Percentiles rank a stretch among this genome's conserved stretches.
phyloP scores from a whole-genome alignment of 1,140 invertebrate species.

The Metaphire vulgaris region DNA sequence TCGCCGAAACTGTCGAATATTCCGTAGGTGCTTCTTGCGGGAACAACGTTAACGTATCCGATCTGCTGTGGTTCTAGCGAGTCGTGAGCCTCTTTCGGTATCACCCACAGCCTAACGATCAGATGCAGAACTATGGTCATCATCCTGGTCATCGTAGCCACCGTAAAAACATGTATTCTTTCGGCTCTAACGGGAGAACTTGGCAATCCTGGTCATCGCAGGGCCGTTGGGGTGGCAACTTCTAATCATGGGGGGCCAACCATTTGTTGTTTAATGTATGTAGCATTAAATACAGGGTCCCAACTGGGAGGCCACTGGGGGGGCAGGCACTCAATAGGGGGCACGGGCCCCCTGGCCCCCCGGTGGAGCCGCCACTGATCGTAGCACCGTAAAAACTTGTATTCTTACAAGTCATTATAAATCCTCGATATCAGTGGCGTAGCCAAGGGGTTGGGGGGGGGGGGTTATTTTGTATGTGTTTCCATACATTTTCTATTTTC shows the following conservation, averaged over 20 bases:
- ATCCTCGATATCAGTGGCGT: too few relatives aligned
- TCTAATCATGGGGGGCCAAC: not conserved
- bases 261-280: not conserved
- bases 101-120: slow-evolving; percentile 26
- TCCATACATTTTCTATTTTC: too few relatives aligned
- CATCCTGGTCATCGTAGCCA: not conserved
- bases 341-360: too few relatives aligned
- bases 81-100: slow-evolving; percentile 21
- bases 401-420: too few relatives aligned
- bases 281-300: not conserved
- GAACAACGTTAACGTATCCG: slow-evolving; percentile 21
- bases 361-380: too few relatives aligned
- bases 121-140: not conserved
- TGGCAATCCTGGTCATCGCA: not conserved
- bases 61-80: slow-evolving; percentile 27
- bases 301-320: not conserved
- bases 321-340: not conserved
- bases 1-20: slow-evolving; percentile 29
- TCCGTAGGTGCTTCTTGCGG: slow-evolving; percentile 22
- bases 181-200: too few relatives aligned
- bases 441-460: too few relatives aligned
- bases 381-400: too few relatives aligned
- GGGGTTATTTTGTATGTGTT: too few relatives aligned
- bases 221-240: not conserved
- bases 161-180: too few relatives aligned